phyloP scores from a whole-genome alignment of 2,797 vertebrate genomes.

The Lepus townsendii region DNA sequence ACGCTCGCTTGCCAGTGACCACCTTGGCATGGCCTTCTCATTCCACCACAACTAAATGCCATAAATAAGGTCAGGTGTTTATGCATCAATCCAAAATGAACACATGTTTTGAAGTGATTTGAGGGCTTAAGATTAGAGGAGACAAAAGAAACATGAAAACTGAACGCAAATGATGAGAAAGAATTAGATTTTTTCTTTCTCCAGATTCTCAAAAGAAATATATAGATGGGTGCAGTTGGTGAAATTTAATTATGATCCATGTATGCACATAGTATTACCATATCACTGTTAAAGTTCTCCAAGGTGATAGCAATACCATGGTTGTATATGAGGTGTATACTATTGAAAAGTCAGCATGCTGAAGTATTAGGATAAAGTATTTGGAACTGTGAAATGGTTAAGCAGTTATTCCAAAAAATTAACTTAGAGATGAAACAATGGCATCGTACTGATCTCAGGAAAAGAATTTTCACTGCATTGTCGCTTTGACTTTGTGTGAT shows the following conservation, averaged over 20 bases:
- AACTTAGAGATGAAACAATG: not conserved
- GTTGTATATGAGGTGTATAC: not conserved
- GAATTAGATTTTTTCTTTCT: no score
- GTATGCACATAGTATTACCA: not conserved
- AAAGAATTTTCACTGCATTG: not conserved
- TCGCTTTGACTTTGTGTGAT: not conserved
- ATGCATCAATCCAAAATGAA: no score
- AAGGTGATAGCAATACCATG: not conserved
- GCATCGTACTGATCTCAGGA: not conserved
- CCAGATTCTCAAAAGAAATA: no score
- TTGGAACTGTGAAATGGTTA: not conserved
- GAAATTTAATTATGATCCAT: not conserved
- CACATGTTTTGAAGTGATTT: no score
- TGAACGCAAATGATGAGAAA: no score
- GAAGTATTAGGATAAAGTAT: not conserved
- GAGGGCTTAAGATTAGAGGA: no score
- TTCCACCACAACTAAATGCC: no score
- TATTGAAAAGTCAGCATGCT: not conserved
- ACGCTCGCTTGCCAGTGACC: no score
- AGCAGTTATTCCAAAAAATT: not conserved
- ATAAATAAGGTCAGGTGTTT: no score
- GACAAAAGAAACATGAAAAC: no score
- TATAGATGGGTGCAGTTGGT: not conserved
- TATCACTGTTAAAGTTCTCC: not conserved
- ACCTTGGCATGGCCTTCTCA: no score